These are phyloP conservation scores for Salticus scenicus DNA, from an alignment of 2,888 invertebrate genomes.

Conservation along the genomic window DNA sequence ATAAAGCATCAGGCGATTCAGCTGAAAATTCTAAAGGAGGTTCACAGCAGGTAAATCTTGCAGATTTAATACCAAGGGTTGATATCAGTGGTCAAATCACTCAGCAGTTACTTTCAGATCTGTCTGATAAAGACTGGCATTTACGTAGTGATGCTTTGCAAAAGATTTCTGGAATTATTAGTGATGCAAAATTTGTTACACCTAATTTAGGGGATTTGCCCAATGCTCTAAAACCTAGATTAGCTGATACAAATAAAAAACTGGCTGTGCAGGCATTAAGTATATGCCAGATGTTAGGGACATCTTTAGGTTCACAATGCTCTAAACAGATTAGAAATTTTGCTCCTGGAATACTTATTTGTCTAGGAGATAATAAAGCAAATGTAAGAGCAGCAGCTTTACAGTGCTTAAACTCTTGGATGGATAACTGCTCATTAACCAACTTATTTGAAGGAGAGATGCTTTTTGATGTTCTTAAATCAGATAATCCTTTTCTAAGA, in stretches of 20 bases:
- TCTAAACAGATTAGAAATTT: slow-evolving; percentile 87
- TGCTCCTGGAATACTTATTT: slow-evolving; percentile 87
- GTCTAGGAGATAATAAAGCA: slow-evolving; percentile 84
- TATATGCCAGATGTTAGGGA: slow-evolving; percentile 87
- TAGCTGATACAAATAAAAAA: slow-evolving; percentile 94
- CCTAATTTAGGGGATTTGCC: slow-evolving; percentile 89
- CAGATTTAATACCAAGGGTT: slow-evolving; percentile 85
- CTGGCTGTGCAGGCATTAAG: slow-evolving; percentile 88
- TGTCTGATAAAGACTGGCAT: slow-evolving; percentile 96
- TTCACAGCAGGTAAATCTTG: slow-evolving; percentile 77
- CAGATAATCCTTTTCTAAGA: slow-evolving; percentile 88
- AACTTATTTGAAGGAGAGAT: slow-evolving; percentile 92
- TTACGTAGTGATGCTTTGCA: slow-evolving; percentile 84
- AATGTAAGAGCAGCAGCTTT: slow-evolving; percentile 87
- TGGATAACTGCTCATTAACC: slow-evolving; percentile 82
- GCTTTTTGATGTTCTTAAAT: slow-evolving; percentile 88
- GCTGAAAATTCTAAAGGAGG: slow-evolving; percentile 77
- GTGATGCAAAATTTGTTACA: slow-evolving; percentile 87
- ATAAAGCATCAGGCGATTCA: slow-evolving; percentile 75
- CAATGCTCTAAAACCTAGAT: slow-evolving; percentile 84
- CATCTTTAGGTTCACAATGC: slow-evolving; percentile 87
- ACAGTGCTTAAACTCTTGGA: slow-evolving; percentile 89
- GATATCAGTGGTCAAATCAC: slow-evolving; percentile 89
- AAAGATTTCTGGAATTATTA: slow-evolving; percentile 83
- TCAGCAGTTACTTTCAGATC: slow-evolving; percentile 85